Percentiles rank a stretch among this genome's conserved stretches.
These are phyloP conservation scores for Dynastes maya DNA, from an alignment of 2,888 invertebrate genomes.

Conservation along the genomic window DNA sequence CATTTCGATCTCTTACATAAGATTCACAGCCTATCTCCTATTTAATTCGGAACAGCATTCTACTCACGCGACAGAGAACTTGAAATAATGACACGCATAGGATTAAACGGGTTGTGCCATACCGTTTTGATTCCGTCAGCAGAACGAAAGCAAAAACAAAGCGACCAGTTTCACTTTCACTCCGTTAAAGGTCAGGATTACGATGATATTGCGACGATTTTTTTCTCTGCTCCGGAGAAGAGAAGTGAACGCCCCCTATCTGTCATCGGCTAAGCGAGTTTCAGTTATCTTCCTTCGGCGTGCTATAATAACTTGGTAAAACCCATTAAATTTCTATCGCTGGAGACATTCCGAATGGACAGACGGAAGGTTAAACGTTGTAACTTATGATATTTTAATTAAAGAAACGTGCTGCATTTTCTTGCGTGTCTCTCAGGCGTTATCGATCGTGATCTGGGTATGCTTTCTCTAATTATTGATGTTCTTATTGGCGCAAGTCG, in stretches of 20 bases:
- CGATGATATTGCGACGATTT: too few species aligned
- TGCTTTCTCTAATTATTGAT: constrained; percentile 2
- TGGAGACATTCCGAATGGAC: not conserved
- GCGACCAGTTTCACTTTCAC: constrained; percentile 20
- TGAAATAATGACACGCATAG: too few species aligned
- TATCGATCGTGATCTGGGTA: constrained; percentile 1
- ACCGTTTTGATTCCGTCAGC: too few species aligned
- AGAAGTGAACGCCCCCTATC: not conserved
- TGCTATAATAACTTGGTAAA: not conserved
- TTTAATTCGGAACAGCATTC: too few species aligned
- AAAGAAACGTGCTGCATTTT: not conserved
- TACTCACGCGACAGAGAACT: too few species aligned
- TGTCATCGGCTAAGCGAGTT: too few species aligned
- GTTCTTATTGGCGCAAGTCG: too few species aligned
- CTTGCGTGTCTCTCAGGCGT: not conserved
- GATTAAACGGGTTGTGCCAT: too few species aligned
- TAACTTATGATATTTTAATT: constrained; percentile 2
- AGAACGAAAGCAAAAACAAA: not conserved
- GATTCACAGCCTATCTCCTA: too few species aligned
- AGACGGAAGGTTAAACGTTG: not conserved
- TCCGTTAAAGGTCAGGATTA: constrained; percentile 15
- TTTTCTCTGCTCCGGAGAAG: not conserved
- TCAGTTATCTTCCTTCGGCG: not conserved
- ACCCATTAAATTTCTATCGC: not conserved
- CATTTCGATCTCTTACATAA: too few species aligned